Conservation (phyloP, 2,113 vertebrate genomes). For the Tachuris rubrigastra region DNA sequence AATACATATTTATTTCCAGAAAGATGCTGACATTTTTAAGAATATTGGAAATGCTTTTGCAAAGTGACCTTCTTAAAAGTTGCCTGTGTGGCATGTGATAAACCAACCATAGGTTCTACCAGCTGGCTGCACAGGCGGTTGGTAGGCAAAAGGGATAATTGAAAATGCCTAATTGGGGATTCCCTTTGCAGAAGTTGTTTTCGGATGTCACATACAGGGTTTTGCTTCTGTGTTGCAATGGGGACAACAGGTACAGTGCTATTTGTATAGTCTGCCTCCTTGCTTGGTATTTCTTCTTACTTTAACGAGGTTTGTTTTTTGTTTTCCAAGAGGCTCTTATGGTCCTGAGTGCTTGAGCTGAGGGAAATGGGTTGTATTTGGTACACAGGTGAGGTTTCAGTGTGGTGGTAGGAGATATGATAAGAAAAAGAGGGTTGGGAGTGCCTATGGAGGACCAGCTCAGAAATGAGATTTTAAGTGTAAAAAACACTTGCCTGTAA, state of each 20-base stretch:
- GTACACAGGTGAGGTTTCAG: not conserved
- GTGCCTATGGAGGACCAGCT: not conserved
- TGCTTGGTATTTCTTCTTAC: not conserved
- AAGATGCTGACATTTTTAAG: not conserved
- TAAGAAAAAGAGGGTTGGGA: not conserved
- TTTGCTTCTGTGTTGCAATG: not conserved
- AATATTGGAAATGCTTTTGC: not conserved
- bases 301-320: not conserved
- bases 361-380: not conserved
- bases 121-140: not conserved
- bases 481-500: not conserved
- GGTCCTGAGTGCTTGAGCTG: fast-evolving
- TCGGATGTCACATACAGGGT: fast-evolving
- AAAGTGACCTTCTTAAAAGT: not conserved
- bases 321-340: not conserved
- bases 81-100: not conserved
- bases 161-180: fast-evolving
- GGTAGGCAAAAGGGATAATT: not conserved
- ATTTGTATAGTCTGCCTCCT: not conserved
- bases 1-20: not conserved
- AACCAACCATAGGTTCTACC: not conserved
- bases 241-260: not conserved
- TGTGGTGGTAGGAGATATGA: not conserved
- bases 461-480: not conserved
- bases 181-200: not conserved